phyloP scores from a whole-genome alignment of 2,888 invertebrate species.

The Oegoconia quadripuncta region DNA sequence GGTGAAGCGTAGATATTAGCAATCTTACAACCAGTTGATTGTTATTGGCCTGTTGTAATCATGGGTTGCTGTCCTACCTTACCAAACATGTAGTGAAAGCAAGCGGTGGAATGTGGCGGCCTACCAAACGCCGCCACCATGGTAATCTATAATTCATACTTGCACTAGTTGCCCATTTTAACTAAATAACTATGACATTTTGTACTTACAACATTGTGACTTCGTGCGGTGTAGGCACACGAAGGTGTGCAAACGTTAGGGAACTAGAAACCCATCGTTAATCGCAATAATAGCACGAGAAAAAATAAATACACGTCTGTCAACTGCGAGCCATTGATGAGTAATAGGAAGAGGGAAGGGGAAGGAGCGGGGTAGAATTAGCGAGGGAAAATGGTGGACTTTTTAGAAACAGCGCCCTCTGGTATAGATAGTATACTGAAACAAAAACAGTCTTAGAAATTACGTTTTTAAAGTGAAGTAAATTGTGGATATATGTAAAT shows the following conservation, averaged over 20 bases:
- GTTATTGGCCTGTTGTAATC: background rate
- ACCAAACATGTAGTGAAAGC: constrained; percentile 5
- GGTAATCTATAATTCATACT: background rate
- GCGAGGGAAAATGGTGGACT: background rate
- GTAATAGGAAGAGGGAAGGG: constrained; percentile 44
- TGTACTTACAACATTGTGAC: constrained; percentile 84
- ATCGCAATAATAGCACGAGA: constrained; percentile 72
- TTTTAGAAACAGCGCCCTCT: too few relatives aligned
- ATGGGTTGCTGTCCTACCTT: too few relatives aligned
- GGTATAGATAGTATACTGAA: background rate
- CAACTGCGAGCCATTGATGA: constrained; percentile 66
- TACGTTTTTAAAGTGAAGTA: too few relatives aligned
- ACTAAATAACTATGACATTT: constrained; percentile 4
- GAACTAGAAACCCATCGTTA: constrained; percentile 88
- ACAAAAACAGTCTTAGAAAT: constrained; percentile 3
- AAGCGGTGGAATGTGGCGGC: constrained; percentile 5
- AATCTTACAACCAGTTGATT: background rate
- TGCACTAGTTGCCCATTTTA: too few relatives aligned
- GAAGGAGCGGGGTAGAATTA: constrained; percentile 4
- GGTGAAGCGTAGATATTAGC: background rate
- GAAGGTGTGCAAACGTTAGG: constrained; percentile 83
- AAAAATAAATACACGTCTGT: constrained; percentile 68
- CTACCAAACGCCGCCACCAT: constrained; percentile 10
- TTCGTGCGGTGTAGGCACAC: constrained; percentile 82
- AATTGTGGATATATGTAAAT: too few relatives aligned